These are phyloP conservation scores for Meles meles DNA, from an alignment of 2,113 vertebrate genomes.

Conservation along the genomic window DNA sequence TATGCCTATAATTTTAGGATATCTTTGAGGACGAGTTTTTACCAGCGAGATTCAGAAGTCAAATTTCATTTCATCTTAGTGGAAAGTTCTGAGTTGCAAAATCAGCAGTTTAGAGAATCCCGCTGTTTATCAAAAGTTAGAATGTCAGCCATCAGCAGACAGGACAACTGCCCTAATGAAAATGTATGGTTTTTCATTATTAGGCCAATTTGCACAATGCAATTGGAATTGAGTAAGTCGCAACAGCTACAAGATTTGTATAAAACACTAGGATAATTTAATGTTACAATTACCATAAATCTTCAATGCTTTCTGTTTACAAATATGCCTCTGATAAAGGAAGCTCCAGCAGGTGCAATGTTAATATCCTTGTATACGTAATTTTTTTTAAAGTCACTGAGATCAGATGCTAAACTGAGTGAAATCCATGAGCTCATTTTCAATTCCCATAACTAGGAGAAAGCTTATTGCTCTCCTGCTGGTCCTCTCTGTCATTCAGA, in stretches of 20 bases:
- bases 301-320: background rate
- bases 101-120: background rate
- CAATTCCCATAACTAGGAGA: background rate
- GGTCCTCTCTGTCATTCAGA: background rate
- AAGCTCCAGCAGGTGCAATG: slow-evolving; percentile 24
- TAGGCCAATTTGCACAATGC: slow-evolving; percentile 33
- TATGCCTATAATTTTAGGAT: background rate
- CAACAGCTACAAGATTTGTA: background rate
- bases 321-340: background rate
- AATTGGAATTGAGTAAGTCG: background rate
- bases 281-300: background rate
- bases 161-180: background rate
- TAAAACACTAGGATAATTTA: background rate
- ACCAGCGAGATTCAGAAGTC: background rate
- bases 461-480: background rate
- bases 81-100: background rate
- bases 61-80: background rate
- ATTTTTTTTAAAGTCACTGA: background rate
- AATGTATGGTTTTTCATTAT: slow-evolving; percentile 33
- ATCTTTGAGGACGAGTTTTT: background rate
- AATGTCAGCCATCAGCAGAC: background rate
- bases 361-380: background rate
- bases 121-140: slow-evolving; percentile 15
- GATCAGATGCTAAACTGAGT: background rate
- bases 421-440: slow-evolving; percentile 27